phyloP scores from a whole-genome alignment of 1,140 invertebrate species.

The Carposina sasakii region DNA sequence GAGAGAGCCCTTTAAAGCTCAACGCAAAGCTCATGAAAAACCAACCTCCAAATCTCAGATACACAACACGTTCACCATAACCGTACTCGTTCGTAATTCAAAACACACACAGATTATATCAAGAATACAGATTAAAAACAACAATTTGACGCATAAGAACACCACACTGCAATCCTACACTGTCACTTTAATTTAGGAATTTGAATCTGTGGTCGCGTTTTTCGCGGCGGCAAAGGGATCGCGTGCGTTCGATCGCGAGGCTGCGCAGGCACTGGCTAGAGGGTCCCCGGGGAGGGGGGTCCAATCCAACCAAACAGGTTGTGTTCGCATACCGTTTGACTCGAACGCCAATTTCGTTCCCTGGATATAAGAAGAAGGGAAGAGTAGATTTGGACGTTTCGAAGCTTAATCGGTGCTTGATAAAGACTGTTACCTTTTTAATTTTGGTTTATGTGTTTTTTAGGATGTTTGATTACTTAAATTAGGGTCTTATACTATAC shows the following conservation, averaged over 20 bases:
- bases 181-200: conserved; percentile 5
- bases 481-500: too few relatives aligned
- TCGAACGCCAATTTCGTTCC: conserved; percentile 63
- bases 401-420: not conserved
- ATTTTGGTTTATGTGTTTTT: too few relatives aligned
- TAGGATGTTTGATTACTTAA: too few relatives aligned
- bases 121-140: conserved; percentile 2
- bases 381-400: not conserved
- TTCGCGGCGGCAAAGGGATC: too few relatives aligned
- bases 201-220: too few relatives aligned
- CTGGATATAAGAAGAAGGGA: conserved; percentile 19
- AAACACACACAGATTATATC: conserved; percentile 47
- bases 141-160: conserved; percentile 23
- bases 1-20: not conserved
- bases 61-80: too few relatives aligned
- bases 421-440: too few relatives aligned
- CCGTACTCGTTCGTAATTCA: too few relatives aligned
- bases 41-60: conserved; percentile 57
- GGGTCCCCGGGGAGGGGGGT: conserved; percentile 10
- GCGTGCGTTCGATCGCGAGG: conserved; percentile 23
- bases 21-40: conserved; percentile 8
- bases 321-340: conserved; percentile 54
- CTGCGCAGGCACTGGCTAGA: conserved; percentile 45
- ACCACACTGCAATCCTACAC: conserved; percentile 63
- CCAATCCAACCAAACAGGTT: conserved; percentile 40